phyloP scores from a whole-genome alignment of 2,888 invertebrate species.

The Nyleta sp. region DNA sequence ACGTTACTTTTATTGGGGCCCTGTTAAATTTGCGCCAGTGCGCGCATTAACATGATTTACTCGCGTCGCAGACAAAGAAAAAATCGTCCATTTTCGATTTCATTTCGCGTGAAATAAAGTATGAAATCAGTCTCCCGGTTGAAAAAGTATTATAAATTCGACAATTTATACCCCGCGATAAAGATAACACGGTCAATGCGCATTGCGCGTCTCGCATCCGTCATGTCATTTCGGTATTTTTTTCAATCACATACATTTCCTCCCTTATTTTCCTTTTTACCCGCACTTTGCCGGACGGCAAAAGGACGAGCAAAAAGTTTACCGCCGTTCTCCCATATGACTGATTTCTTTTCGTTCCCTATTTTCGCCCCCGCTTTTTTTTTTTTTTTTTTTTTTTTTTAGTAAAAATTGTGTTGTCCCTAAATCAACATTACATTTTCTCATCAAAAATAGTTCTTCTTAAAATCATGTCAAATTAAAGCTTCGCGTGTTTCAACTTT shows the following conservation, averaged over 20 bases:
- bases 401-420: slow-evolving; percentile 10
- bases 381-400: neutral
- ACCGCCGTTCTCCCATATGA: neutral
- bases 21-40: neutral
- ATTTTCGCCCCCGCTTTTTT: neutral
- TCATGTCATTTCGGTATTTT: slow-evolving; percentile 43
- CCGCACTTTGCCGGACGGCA: neutral
- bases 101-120: slow-evolving; percentile 25
- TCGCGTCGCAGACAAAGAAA: neutral
- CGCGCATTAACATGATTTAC: slow-evolving; percentile 5
- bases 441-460: slow-evolving; percentile 37
- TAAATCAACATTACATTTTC: slow-evolving; percentile 25
- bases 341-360: neutral
- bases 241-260: slow-evolving; percentile 27
- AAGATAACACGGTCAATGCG: slow-evolving; percentile 35
- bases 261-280: slow-evolving; percentile 26
- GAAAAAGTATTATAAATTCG: slow-evolving; percentile 38
- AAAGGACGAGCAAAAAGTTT: slow-evolving; percentile 12
- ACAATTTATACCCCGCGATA: slow-evolving; percentile 28
- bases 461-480: neutral
- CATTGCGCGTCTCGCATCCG: slow-evolving; percentile 24
- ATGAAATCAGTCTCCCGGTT: slow-evolving; percentile 19
- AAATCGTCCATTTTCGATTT: slow-evolving; percentile 30
- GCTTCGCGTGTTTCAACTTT: neutral
- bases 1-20: neutral